Evolutionary conservation across 2,888 invertebrate species (phyloP), one percentile per base, ranked within the genome.

Genomic region (Boloria selene): DNA sequence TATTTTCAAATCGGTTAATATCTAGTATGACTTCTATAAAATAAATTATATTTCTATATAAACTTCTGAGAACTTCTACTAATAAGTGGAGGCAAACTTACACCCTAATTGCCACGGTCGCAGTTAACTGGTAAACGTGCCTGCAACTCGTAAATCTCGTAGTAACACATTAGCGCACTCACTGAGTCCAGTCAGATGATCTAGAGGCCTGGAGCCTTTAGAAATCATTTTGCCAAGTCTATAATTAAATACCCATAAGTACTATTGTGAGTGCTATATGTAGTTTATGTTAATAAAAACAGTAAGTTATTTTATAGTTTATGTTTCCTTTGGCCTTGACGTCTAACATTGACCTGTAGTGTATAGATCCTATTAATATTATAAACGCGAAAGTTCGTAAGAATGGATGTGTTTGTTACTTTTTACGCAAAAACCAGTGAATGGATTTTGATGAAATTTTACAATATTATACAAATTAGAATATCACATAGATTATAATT

Each of bases 121-220:
- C 52, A 65, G 56, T 63, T 63, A 52, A 65, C 60, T 58, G 62
- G 65, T 65, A 63, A 61, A 65, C n/a, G 65, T 62, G 38, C 51
- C 52, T 52, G 65, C n/a, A 42, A 55, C 59, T 67, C 70, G 62
- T 70, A 67, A 67, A 70, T 70, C 70, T 70, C 59, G 53, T 51
- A 60, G 61, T 62, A 67, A 61, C 67, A 65, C 64, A 70, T 70
- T 65, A 65, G 62, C 55, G 49, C 42, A 55, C 54, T 62, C 67
- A 66, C 64, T 69, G 59, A 62, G 42, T 18, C 31, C 49, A 54
- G 38, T 59, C 18, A 50, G 60, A 58, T 58, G 49, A 54, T 53
- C 61, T 61, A 38, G 10, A 10, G 10, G 64, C 69, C 61, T 53
- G 18, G n/a, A 59, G 64, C 47, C 5, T 55, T 58, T 50, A 47